Percentiles rank a stretch among this genome's conserved stretches.
Conservation (phyloP, 2,888 invertebrate genomes). For the Coecobrya sp. region DNA sequence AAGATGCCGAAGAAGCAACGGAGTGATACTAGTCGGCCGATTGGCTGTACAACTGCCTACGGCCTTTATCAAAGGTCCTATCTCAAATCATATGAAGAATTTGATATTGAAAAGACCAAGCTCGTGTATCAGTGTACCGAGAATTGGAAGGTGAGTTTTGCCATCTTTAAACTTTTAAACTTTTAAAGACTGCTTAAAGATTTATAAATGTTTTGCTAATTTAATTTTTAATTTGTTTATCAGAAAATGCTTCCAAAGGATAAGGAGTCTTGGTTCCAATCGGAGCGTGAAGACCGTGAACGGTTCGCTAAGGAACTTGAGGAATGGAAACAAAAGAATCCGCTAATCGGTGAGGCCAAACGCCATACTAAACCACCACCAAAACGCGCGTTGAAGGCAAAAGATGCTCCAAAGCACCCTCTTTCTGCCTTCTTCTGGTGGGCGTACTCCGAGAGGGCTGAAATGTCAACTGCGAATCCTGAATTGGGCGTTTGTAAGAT, state of each 20-base stretch:
- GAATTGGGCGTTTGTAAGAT: not conserved
- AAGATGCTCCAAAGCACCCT: not conserved
- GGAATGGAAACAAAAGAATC: slow-evolving; percentile 1
- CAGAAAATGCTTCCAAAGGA: not conserved
- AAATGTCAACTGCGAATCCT: not conserved
- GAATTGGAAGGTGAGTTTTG: not conserved
- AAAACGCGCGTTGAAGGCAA: not conserved
- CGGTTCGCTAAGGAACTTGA: not conserved
- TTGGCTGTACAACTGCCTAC: not conserved
- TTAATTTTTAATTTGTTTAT: not conserved
- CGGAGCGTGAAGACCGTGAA: not conserved
- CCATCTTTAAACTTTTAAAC: too few relatives aligned
- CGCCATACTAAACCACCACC: not conserved
- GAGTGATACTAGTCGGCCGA: not conserved
- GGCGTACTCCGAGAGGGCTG: not conserved
- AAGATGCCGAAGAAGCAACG: not conserved
- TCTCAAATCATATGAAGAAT: not conserved
- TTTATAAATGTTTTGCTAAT: not conserved
- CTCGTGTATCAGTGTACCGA: not conserved
- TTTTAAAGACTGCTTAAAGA: too few relatives aligned
- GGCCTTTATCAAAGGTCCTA: not conserved
- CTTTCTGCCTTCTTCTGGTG: slow-evolving; percentile 11
- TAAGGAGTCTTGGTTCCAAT: not conserved
- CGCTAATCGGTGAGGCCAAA: not conserved
- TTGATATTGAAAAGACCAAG: not conserved